These are phyloP conservation scores for Yponomeuta plumbellus DNA, from an alignment of 2,888 invertebrate species.

Conservation along the genomic window DNA sequence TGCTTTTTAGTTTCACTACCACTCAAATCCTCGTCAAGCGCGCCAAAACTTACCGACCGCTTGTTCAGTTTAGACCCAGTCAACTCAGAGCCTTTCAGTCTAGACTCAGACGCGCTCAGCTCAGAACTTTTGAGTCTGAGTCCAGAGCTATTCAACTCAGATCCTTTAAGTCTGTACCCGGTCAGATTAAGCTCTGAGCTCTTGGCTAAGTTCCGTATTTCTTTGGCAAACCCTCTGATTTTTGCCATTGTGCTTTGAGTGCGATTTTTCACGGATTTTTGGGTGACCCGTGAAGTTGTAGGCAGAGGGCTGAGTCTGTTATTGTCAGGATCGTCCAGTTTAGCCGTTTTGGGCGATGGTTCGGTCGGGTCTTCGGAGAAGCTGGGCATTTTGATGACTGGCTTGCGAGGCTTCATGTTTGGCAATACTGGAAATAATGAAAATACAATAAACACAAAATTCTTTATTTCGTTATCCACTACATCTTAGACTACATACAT, in stretches of 20 bases:
- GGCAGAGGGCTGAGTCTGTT: neutral
- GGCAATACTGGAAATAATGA: slow-evolving; percentile 43
- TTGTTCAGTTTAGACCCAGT: slow-evolving; percentile 1
- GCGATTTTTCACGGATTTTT: neutral
- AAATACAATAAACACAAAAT: neutral
- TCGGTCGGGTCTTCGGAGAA: slow-evolving; percentile 45
- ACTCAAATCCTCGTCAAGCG: slow-evolving; percentile 25
- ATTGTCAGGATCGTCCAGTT: neutral
- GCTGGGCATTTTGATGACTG: slow-evolving; percentile 56
- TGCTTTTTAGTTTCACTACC: slow-evolving; percentile 40
- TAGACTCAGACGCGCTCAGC: neutral
- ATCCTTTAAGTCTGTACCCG: neutral
- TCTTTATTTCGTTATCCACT: too few species aligned
- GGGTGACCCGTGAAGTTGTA: neutral
- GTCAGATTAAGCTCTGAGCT: neutral
- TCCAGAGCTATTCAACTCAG: neutral
- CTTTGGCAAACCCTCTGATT: slow-evolving; percentile 47
- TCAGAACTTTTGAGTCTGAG: slow-evolving; percentile 22
- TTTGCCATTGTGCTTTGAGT: slow-evolving; percentile 11
- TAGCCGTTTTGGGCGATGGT: slow-evolving; percentile 24
- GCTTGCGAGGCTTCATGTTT: slow-evolving; percentile 65
- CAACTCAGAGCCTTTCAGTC: neutral
- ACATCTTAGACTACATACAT: too few species aligned
- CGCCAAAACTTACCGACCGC: slow-evolving; percentile 18
- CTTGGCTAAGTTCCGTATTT: slow-evolving; percentile 46